Conservation (phyloP, 2,888 invertebrate genomes). For the Conus canariensis region DNA sequence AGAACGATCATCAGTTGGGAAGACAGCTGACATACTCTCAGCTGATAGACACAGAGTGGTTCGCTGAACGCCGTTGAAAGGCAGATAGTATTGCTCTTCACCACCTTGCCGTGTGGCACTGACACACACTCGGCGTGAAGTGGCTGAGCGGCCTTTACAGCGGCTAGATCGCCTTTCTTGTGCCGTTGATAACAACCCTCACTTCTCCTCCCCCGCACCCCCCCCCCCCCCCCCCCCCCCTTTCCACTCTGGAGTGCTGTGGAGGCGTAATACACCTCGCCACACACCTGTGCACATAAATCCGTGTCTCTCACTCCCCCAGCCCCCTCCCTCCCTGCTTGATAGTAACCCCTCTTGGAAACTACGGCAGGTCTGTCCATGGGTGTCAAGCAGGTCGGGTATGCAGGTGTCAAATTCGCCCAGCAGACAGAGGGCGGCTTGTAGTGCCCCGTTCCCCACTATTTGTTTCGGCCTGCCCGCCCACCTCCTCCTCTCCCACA, state of each 20-base stretch:
- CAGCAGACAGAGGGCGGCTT: too few species aligned
- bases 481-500: too few species aligned
- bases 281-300: conserved; percentile 7
- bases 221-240: too few species aligned
- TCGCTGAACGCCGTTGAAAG: neutral
- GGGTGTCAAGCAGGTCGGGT: neutral
- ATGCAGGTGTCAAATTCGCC: neutral
- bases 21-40: neutral
- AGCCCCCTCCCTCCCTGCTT: too few species aligned
- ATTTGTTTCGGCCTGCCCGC: too few species aligned
- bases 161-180: neutral
- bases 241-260: neutral
- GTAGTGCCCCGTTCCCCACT: too few species aligned
- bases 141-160: neutral
- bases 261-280: neutral
- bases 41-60: neutral
- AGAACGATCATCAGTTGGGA: neutral
- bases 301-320: neutral
- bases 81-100: neutral
- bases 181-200: neutral
- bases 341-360: neutral
- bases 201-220: neutral
- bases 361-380: neutral
- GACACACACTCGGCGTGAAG: neutral
- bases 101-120: neutral